Percentiles rank a stretch among this genome's conserved stretches.
Evolutionary conservation across 2,797 vertebrate genomes (phyloP).

Genomic region (Margarornis squamiger): DNA sequence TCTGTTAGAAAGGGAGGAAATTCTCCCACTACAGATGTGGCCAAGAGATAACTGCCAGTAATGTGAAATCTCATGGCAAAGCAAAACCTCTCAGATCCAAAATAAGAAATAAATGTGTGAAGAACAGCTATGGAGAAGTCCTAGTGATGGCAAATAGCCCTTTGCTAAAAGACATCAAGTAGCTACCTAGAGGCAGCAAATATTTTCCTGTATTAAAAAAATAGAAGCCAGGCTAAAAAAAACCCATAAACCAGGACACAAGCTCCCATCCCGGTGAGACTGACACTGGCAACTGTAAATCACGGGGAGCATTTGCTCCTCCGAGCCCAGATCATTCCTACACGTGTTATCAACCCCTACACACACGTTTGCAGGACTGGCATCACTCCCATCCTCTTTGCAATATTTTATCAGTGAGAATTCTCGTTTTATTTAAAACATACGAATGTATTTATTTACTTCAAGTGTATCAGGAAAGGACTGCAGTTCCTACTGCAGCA

Average conservation of each 20-base stretch:
- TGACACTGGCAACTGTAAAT: not conserved
- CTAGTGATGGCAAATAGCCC: not conserved
- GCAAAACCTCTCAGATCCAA: not conserved
- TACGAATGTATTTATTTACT: not conserved
- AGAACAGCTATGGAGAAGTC: not conserved
- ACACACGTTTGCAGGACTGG: not conserved
- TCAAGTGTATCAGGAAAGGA: not conserved
- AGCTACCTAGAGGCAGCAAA: not conserved
- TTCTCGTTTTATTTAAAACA: not conserved
- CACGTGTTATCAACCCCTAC: not conserved
- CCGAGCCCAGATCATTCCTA: not conserved
- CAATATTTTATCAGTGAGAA: not conserved
- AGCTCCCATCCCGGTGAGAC: not conserved
- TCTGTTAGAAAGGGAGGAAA: not conserved
- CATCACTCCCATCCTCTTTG: not conserved
- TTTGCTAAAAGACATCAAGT: not conserved
- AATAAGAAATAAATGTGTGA: not conserved
- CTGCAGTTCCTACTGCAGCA: slow-evolving; percentile 26
- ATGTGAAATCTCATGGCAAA: not conserved
- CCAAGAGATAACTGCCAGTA: not conserved
- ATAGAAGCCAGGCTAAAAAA: not conserved
- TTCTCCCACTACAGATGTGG: not conserved
- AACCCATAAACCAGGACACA: not conserved
- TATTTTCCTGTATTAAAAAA: not conserved
- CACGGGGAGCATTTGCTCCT: not conserved